A percentile compares a stretch with the other conserved stretches of the same genome.
Conservation (phyloP, 2,888 invertebrate species). For the Ptychoptera albimana region DNA sequence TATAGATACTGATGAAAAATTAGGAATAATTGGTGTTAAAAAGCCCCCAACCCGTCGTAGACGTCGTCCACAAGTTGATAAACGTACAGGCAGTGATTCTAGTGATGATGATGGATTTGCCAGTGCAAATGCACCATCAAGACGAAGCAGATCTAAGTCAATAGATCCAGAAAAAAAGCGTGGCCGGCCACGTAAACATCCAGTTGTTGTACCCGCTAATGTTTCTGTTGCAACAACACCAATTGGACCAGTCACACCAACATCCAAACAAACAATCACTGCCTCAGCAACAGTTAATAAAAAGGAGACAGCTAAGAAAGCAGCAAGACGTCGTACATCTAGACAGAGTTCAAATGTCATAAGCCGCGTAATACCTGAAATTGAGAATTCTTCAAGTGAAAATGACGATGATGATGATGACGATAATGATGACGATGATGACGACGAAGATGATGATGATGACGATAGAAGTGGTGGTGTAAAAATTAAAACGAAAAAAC, state of each 20-base stretch:
- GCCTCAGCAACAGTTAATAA: constrained; percentile 7
- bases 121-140: constrained; percentile 11
- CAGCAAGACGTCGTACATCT: constrained; percentile 14
- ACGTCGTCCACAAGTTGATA: constrained; percentile 12
- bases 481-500: too few species aligned
- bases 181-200: constrained; percentile 31
- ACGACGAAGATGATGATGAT: constrained; percentile 10
- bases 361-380: constrained; percentile 17
- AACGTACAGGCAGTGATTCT: constrained; percentile 22
- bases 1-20: constrained; percentile 13
- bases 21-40: constrained; percentile 14
- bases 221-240: neutral
- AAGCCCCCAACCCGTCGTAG: constrained; percentile 12
- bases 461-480: constrained; percentile 3
- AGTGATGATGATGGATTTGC: constrained; percentile 18
- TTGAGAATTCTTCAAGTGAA: constrained; percentile 10
- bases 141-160: constrained; percentile 11
- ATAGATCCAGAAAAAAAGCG: constrained; percentile 21
- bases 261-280: neutral
- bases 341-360: constrained; percentile 18
- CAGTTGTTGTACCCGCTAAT: constrained; percentile 14
- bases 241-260: neutral
- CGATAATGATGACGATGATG: constrained; percentile 7
- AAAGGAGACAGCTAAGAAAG: constrained; percentile 9
- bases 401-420: constrained; percentile 14